Conservation (phyloP, 1,140 invertebrate species). For the Thereuonema tuberculata region DNA sequence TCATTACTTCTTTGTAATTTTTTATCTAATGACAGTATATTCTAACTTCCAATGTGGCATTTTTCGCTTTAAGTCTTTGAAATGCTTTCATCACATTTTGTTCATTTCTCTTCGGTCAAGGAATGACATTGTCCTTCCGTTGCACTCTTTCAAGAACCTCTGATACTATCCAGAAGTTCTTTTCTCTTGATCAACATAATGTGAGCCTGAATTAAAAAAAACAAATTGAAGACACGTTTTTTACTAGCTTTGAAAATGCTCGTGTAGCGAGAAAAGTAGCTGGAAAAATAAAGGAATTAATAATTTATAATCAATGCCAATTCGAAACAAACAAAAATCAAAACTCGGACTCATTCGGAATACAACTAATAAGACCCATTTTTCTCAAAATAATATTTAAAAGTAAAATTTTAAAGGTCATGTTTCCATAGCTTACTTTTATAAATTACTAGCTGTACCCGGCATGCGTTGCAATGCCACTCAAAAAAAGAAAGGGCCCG, state of each 20-base stretch:
- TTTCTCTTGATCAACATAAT: not conserved
- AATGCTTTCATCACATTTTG: not conserved
- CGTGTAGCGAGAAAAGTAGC: not conserved
- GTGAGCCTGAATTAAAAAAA: not conserved
- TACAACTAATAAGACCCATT: not conserved
- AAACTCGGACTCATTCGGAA: not conserved
- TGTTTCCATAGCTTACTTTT: no score
- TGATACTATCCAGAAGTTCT: not conserved
- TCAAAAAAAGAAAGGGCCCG: no score
- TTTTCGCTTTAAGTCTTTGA: not conserved
- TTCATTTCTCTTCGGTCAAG: not conserved
- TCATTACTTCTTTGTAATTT: no score
- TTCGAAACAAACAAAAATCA: not conserved
- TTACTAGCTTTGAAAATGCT: not conserved
- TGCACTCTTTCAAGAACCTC: not conserved
- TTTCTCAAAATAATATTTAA: not conserved
- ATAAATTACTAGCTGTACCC: no score
- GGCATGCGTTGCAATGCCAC: no score
- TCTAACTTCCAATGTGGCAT: not conserved
- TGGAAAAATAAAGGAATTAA: not conserved
- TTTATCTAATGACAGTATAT: not conserved
- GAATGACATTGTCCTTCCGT: not conserved
- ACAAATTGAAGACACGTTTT: not conserved
- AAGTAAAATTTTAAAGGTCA: no score
- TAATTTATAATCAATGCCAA: not conserved